Conservation (phyloP, 1,140 invertebrate genomes). For the Lordiphosa clarofinis region DNA sequence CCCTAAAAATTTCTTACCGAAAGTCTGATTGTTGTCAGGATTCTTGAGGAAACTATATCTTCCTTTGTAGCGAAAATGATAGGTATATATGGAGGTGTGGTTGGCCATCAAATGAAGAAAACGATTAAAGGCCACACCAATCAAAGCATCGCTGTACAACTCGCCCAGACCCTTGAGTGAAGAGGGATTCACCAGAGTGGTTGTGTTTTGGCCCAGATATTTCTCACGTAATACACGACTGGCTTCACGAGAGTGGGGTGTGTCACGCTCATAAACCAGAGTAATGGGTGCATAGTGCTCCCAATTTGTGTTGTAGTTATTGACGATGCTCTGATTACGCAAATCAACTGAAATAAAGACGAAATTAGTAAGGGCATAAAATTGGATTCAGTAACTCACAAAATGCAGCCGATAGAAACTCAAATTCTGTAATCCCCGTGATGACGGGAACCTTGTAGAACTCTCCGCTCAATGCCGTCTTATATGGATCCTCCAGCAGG, state of each 20-base stretch:
- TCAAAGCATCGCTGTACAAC: constrained; percentile 81
- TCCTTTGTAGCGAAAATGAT: constrained; percentile 82
- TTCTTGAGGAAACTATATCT: constrained; percentile 81
- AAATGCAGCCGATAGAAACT: constrained; percentile 82
- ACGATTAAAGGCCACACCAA: constrained; percentile 81
- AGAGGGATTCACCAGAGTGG: constrained; percentile 24
- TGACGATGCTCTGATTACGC: constrained; percentile 40
- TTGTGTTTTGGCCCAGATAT: constrained; percentile 38
- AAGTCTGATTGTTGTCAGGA: constrained; percentile 77
- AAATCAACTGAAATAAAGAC: constrained; percentile 37
- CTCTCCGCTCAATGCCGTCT: constrained; percentile 81
- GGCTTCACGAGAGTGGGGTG: constrained; percentile 78
- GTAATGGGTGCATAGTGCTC: constrained; percentile 81
- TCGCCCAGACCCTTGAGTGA: constrained; percentile 55
- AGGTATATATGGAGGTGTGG: constrained; percentile 81
- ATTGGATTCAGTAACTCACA: constrained; percentile 71
- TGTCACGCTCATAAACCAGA: constrained; percentile 81
- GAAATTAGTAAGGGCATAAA: neutral
- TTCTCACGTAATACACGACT: constrained; percentile 41
- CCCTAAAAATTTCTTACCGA: constrained; percentile 57
- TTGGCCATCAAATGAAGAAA: constrained; percentile 80
- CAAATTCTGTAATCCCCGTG: constrained; percentile 84
- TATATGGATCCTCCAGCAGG: constrained; percentile 82
- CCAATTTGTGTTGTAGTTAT: constrained; percentile 80
- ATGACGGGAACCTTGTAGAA: constrained; percentile 86